A percentile compares a stretch with the other conserved stretches of the same genome.
phyloP scores from a whole-genome alignment of 2,797 vertebrate species.

The Xenopus petersii region DNA sequence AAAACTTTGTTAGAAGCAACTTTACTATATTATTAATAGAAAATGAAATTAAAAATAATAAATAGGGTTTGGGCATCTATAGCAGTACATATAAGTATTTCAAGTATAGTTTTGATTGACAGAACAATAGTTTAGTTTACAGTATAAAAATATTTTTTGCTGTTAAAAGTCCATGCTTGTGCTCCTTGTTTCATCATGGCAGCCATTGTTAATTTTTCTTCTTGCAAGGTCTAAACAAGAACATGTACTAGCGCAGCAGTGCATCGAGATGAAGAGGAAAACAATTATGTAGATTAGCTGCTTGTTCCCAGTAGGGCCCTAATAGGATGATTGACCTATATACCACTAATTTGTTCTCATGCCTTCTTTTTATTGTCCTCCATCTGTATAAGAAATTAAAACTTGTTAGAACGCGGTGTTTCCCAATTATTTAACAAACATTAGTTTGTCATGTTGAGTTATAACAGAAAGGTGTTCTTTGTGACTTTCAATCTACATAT shows the following conservation, averaged over 20 bases:
- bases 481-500: neutral
- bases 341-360: slow-evolving; percentile 65
- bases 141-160: too few species aligned
- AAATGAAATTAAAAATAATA: too few species aligned
- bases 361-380: slow-evolving; percentile 64
- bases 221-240: slow-evolving; percentile 51
- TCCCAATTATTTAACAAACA: slow-evolving; percentile 62
- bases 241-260: slow-evolving; percentile 59
- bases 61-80: too few species aligned
- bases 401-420: slow-evolving; percentile 60
- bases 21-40: too few species aligned
- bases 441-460: slow-evolving; percentile 55
- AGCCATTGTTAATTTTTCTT: slow-evolving; percentile 50
- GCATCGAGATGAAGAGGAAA: slow-evolving; percentile 61
- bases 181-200: slow-evolving; percentile 16
- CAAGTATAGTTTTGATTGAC: too few species aligned
- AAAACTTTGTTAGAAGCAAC: too few species aligned
- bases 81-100: too few species aligned
- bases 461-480: slow-evolving; percentile 51
- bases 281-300: slow-evolving; percentile 69
- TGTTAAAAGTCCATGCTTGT: too few species aligned
- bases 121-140: too few species aligned
- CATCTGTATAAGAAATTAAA: slow-evolving; percentile 66
- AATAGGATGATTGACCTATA: slow-evolving; percentile 76
- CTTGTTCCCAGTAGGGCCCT: slow-evolving; percentile 64